Conservation (phyloP, 2,797 vertebrate genomes). For the Glossophaga mutica region DNA sequence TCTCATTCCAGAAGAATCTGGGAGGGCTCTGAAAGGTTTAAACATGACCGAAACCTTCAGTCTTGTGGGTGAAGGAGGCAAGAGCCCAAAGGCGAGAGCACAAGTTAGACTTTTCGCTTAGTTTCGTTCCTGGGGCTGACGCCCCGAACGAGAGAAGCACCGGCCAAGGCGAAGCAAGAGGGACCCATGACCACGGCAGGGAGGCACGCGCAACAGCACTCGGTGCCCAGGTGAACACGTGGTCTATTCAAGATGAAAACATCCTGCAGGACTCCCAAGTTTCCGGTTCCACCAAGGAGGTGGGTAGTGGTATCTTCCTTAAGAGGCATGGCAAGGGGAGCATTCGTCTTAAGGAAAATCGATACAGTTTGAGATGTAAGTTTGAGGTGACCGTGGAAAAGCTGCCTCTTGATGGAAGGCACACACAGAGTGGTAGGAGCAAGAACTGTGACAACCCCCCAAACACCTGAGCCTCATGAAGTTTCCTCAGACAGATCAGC, state of each 20-base stretch:
- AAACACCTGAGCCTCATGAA: not conserved
- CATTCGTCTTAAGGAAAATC: not conserved
- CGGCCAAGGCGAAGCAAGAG: rapidly evolving
- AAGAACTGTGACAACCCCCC: rapidly evolving
- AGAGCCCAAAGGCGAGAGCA: not conserved
- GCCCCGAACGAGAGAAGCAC: not conserved
- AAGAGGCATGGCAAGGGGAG: not conserved
- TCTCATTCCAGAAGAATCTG: not conserved
- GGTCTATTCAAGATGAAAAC: not conserved
- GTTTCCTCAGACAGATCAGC: not conserved
- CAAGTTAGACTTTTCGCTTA: not conserved
- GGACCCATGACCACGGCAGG: not conserved
- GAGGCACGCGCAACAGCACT: not conserved
- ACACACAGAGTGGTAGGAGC: not conserved
- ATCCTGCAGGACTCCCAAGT: not conserved
- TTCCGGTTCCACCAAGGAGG: not conserved
- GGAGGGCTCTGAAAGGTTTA: not conserved
- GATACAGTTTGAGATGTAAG: not conserved
- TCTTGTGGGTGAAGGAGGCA: not conserved
- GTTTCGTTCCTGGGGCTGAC: not conserved
- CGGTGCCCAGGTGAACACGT: not conserved
- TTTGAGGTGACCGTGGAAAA: not conserved
- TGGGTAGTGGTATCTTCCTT: not conserved
- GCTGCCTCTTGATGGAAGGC: not conserved
- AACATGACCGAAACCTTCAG: not conserved